These are phyloP conservation scores for Lycorma delicatula DNA, from an alignment of 1,140 invertebrate species.

Conservation along the genomic window DNA sequence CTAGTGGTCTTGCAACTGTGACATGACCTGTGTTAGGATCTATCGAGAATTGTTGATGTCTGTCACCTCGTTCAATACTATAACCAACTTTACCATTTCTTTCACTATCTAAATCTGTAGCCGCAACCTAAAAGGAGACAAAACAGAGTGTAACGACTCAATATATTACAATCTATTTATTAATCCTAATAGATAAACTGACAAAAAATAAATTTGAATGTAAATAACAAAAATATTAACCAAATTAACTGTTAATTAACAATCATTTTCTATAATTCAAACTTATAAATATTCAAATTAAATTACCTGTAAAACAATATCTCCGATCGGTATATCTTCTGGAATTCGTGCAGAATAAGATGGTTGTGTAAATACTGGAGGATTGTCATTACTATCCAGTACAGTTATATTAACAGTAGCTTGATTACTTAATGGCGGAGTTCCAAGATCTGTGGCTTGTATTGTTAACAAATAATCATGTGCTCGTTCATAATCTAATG, in stretches of 20 bases:
- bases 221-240: too few relatives aligned
- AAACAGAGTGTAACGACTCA: too few relatives aligned
- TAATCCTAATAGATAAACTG: not conserved
- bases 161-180: not conserved
- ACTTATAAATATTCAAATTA: too few relatives aligned
- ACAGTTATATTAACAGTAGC: constrained; percentile 83
- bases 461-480: constrained; percentile 82
- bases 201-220: too few relatives aligned
- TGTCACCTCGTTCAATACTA: constrained; percentile 69
- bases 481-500: constrained; percentile 76
- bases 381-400: constrained; percentile 83
- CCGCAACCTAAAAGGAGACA: constrained; percentile 44
- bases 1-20: constrained; percentile 60
- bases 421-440: constrained; percentile 74
- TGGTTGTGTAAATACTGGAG: constrained; percentile 70
- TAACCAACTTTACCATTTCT: constrained; percentile 70
- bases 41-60: constrained; percentile 66
- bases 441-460: constrained; percentile 78
- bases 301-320: constrained; percentile 59
- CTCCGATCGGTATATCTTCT: constrained; percentile 65
- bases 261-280: too few relatives aligned
- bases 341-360: constrained; percentile 68
- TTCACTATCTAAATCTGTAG: constrained; percentile 74
- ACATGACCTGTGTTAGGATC: constrained; percentile 71
- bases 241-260: too few relatives aligned